Evolutionary conservation across 2,797 vertebrate species (phyloP).

Genomic region (Syngnathus rostellatus): DNA sequence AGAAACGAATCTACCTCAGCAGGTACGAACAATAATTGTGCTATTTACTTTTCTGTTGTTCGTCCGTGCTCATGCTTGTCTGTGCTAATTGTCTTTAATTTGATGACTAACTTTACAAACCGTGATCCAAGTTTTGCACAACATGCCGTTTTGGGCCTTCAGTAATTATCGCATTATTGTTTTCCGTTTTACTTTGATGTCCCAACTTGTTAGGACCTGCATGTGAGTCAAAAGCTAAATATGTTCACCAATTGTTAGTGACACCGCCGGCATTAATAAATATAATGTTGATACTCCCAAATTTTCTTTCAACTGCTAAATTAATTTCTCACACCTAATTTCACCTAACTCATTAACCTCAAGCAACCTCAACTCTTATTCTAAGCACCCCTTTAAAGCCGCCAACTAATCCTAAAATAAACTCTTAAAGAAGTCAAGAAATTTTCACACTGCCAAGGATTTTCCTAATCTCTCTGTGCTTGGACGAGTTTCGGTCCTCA

Average conservation of each 20-base stretch:
- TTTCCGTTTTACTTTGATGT: neutral
- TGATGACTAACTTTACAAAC: neutral
- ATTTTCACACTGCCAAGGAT: slow-evolving; percentile 42
- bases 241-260: neutral
- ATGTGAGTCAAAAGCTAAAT: too few species aligned
- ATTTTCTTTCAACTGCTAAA: slow-evolving; percentile 12
- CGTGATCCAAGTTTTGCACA: neutral
- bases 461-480: slow-evolving; percentile 49
- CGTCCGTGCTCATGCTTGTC: too few species aligned
- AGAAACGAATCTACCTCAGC: slow-evolving; percentile 75
- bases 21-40: slow-evolving; percentile 49
- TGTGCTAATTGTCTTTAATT: neutral
- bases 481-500: slow-evolving; percentile 35
- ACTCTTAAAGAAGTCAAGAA: slow-evolving; percentile 45
- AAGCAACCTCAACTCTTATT: slow-evolving; percentile 39
- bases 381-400: slow-evolving; percentile 41
- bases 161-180: neutral
- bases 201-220: neutral
- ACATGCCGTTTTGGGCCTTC: neutral
- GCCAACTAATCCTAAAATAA: slow-evolving; percentile 51
- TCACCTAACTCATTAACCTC: slow-evolving; percentile 44
- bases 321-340: slow-evolving; percentile 23
- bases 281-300: neutral
- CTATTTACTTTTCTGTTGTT: neutral
- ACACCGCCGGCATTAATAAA: neutral